Evolutionary conservation across 2,888 invertebrate species (phyloP).

Genomic region (Bellardia bayeri): DNA sequence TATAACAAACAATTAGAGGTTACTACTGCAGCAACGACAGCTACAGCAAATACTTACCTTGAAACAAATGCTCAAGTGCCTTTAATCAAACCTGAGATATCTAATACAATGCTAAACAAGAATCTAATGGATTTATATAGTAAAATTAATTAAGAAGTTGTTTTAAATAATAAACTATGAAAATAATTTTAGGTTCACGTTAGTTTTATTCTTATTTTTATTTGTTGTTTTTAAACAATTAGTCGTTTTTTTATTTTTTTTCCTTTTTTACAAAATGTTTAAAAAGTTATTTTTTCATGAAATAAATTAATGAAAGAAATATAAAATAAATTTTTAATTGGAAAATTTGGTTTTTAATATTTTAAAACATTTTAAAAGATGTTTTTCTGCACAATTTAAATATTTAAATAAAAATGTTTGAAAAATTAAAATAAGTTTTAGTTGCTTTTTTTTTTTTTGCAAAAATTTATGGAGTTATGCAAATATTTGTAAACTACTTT

Average conservation of each 20-base stretch:
- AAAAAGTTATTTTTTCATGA: too few relatives aligned
- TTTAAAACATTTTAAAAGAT: too few relatives aligned
- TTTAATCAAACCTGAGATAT: not conserved
- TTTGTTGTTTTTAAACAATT: not conserved
- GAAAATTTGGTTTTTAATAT: too few relatives aligned
- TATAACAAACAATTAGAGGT: slow-evolving; percentile 69
- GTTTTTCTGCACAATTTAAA: too few relatives aligned
- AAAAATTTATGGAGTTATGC: not conserved
- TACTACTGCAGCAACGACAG: not conserved
- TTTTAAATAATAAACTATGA: slow-evolving; percentile 1
- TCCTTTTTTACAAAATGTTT: not conserved
- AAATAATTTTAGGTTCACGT: not conserved
- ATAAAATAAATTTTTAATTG: too few relatives aligned
- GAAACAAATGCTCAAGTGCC: slow-evolving; percentile 29
- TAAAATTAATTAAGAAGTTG: slow-evolving; percentile 76
- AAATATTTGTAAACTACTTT: too few relatives aligned
- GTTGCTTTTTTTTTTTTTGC: not conserved
- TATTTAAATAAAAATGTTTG: too few relatives aligned
- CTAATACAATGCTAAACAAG: slow-evolving; percentile 74
- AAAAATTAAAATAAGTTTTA: too few relatives aligned
- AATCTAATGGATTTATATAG: slow-evolving; percentile 80
- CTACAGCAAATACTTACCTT: not conserved
- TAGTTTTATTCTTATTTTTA: not conserved
- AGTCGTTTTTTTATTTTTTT: not conserved
- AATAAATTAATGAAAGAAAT: too few relatives aligned